phyloP scores from a whole-genome alignment of 2,113 vertebrate genomes.

The Motacilla alba region DNA sequence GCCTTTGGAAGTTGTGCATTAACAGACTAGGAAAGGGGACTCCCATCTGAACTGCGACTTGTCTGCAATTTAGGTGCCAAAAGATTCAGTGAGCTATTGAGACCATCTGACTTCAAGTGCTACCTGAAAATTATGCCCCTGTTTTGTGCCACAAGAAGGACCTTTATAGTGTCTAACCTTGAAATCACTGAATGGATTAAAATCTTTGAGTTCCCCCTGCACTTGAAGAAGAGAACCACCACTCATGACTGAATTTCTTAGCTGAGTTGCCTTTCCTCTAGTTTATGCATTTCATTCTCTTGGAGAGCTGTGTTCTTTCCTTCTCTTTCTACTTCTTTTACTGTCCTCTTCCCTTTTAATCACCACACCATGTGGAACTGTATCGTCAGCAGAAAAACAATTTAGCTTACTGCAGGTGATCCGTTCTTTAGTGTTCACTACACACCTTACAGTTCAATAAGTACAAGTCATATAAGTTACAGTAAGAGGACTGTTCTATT shows the following conservation, averaged over 20 bases:
- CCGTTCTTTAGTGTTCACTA: not conserved
- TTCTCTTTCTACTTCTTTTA: not conserved
- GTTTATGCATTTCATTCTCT: not conserved
- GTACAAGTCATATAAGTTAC: not conserved
- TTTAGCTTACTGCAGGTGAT: not conserved
- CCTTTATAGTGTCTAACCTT: not conserved
- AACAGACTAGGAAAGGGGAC: not conserved
- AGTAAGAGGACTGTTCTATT: not conserved
- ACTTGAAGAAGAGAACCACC: not conserved
- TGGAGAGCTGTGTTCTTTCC: not conserved
- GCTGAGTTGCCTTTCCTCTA: not conserved
- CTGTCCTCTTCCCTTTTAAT: not conserved
- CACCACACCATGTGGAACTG: not conserved
- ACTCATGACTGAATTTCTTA: not conserved
- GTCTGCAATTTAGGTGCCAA: not conserved
- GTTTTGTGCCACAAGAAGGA: not conserved
- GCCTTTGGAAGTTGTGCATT: not conserved
- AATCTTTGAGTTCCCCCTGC: not conserved
- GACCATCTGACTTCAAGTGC: not conserved
- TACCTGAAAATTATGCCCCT: not conserved
- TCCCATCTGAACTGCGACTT: not conserved
- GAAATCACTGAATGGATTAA: not conserved
- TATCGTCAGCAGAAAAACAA: not conserved
- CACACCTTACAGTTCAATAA: not conserved
- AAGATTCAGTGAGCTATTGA: not conserved